Evolutionary conservation across 2,888 invertebrate genomes (phyloP).

Genomic region (Drosophila barbarae): DNA sequence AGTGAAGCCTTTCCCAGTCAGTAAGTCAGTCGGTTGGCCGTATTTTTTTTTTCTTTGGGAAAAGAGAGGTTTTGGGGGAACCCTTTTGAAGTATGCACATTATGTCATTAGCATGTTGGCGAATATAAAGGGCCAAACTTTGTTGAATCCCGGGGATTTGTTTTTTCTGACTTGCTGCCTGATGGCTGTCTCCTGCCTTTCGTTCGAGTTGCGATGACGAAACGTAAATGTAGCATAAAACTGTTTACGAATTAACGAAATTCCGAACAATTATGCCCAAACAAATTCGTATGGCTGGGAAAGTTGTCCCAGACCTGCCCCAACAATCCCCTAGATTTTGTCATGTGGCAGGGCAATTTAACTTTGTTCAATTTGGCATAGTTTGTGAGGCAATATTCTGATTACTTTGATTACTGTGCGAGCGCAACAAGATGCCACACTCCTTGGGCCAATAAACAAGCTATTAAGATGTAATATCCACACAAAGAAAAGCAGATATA

Average conservation of each 20-base stretch:
- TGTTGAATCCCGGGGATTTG: slow-evolving; percentile 19
- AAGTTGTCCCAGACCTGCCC: slow-evolving; percentile 53
- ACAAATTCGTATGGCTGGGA: slow-evolving; percentile 36
- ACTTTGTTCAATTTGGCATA: slow-evolving; percentile 50
- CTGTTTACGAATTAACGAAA: slow-evolving; percentile 69
- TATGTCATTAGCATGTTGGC: slow-evolving; percentile 75
- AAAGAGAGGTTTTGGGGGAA: slow-evolving; percentile 14
- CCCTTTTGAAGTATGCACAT: slow-evolving; percentile 71
- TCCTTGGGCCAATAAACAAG: slow-evolving; percentile 27
- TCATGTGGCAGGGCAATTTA: slow-evolving; percentile 58
- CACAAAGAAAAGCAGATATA: not conserved
- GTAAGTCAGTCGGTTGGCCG: slow-evolving; percentile 35
- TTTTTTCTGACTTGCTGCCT: slow-evolving; percentile 7
- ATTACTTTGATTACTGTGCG: slow-evolving; percentile 31
- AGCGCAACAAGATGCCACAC: slow-evolving; percentile 12
- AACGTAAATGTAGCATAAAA: slow-evolving; percentile 57
- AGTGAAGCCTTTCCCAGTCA: slow-evolving; percentile 49
- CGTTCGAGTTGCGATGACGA: slow-evolving; percentile 44
- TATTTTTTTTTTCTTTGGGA: not conserved
- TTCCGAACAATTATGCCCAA: slow-evolving; percentile 65
- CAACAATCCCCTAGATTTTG: slow-evolving; percentile 42
- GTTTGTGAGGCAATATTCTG: slow-evolving; percentile 31
- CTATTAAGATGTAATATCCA: slow-evolving; percentile 17
- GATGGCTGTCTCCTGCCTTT: slow-evolving; percentile 44
- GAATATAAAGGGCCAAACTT: slow-evolving; percentile 56